phyloP scores from a whole-genome alignment of 2,113 vertebrate genomes.

The Sorex fumeus region DNA sequence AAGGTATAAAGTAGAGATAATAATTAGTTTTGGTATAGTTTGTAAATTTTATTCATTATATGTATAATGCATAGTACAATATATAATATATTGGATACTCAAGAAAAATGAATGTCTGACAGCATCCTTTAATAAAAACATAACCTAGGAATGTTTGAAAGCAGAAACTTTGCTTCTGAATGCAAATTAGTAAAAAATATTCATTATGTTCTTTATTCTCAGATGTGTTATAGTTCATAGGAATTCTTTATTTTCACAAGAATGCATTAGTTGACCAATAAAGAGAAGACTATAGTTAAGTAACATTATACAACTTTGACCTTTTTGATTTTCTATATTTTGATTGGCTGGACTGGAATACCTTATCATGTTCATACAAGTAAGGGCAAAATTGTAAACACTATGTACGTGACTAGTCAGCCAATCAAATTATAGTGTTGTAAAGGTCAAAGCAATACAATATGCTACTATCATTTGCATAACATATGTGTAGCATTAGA shows the following conservation, averaged over 20 bases:
- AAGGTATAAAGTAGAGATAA: neutral
- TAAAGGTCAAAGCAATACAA: conserved; percentile 83
- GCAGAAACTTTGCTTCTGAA: neutral
- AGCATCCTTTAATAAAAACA: conserved; percentile 4
- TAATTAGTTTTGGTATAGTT: neutral
- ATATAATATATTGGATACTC: neutral
- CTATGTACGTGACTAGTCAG: conserved; percentile 73
- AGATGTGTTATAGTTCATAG: conserved; percentile 36
- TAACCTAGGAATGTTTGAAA: conserved; percentile 43
- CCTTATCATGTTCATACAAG: conserved; percentile 68
- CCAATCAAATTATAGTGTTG: conserved; percentile 80
- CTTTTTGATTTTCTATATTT: conserved; percentile 67
- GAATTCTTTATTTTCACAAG: conserved; percentile 46
- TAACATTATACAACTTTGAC: conserved; percentile 72
- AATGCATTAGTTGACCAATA: conserved; percentile 40
- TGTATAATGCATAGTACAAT: neutral
- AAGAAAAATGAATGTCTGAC: neutral
- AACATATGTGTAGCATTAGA: conserved; percentile 76
- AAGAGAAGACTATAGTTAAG: conserved; percentile 52
- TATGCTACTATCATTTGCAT: conserved; percentile 78
- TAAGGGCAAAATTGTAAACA: conserved; percentile 72
- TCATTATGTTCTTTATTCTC: neutral
- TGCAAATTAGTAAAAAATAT: conserved; percentile 46
- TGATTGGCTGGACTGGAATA: conserved; percentile 61
- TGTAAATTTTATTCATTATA: neutral